A percentile compares a stretch with the other conserved stretches of the same genome.
Evolutionary conservation across 2,888 invertebrate species (phyloP).

Genomic region (Callinectes sapidus): DNA sequence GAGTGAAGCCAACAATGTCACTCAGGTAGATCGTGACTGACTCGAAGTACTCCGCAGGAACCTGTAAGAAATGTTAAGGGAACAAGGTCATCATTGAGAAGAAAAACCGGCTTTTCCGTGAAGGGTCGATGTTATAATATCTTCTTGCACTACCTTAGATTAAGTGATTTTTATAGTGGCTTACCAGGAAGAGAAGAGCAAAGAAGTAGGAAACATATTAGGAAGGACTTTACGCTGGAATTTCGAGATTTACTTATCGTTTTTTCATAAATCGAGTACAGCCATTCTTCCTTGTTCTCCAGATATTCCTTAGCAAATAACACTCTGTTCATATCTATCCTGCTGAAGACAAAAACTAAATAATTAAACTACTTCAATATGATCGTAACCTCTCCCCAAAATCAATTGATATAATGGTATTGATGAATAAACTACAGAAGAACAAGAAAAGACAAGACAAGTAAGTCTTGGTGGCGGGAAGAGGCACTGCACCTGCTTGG

Average conservation of each 20-base stretch:
- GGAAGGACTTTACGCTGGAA: too few species aligned
- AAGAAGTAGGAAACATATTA: too few species aligned
- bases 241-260: too few species aligned
- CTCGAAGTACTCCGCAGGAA: conserved; percentile 85
- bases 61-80: conserved; percentile 78
- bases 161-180: too few species aligned
- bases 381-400: too few species aligned
- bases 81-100: not conserved
- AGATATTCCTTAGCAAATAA: too few species aligned
- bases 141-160: not conserved
- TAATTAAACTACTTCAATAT: not conserved
- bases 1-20: conserved; percentile 63
- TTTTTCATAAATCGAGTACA: too few species aligned
- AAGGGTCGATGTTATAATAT: not conserved
- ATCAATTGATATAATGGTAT: not conserved
- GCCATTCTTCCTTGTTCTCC: too few species aligned
- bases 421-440: not conserved
- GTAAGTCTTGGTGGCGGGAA: not conserved
- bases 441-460: not conserved
- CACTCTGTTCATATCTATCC: too few species aligned
- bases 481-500: conserved; percentile 84
- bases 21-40: conserved; percentile 65
- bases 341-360: too few species aligned
- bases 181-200: too few species aligned
- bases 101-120: too few species aligned